These are phyloP conservation scores for Apomyelois bistriatella DNA, from an alignment of 2,888 invertebrate species.

Conservation along the genomic window DNA sequence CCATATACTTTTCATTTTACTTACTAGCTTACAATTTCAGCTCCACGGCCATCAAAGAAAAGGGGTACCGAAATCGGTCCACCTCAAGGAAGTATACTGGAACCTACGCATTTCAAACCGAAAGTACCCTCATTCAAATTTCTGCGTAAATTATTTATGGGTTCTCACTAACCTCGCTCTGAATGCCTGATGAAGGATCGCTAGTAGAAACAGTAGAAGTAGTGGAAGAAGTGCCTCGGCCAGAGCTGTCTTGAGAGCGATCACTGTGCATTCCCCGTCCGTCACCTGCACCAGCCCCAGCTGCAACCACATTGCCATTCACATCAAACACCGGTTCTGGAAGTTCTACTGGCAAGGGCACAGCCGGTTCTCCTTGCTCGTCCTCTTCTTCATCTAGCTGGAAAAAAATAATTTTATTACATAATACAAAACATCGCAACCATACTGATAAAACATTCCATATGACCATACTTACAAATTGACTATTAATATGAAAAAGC, in stretches of 20 bases:
- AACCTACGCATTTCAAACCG: too few relatives aligned
- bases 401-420: not conserved
- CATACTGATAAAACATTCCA: too few relatives aligned
- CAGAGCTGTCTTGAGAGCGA: slow-evolving; percentile 65
- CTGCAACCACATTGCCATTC: slow-evolving; percentile 48
- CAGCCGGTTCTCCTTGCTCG: slow-evolving; percentile 22
- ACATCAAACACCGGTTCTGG: slow-evolving; percentile 44
- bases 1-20: too few relatives aligned
- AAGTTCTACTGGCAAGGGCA: slow-evolving; percentile 27
- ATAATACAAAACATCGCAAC: not conserved
- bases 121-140: too few relatives aligned
- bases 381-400: slow-evolving; percentile 32
- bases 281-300: slow-evolving; percentile 64
- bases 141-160: too few relatives aligned
- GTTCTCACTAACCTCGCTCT: slow-evolving; percentile 47
- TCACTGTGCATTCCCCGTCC: slow-evolving; percentile 71
- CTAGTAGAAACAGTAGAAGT: slow-evolving; percentile 64
- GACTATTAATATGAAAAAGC: slow-evolving; percentile 61
- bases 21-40: too few relatives aligned
- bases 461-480: slow-evolving; percentile 38
- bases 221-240: slow-evolving; percentile 52
- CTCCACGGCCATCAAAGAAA: too few relatives aligned
- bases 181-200: slow-evolving; percentile 50
- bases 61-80: too few relatives aligned
- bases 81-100: too few relatives aligned